Evolutionary conservation across 2,113 vertebrate genomes (phyloP), one percentile per base, ranked within the genome.

Genomic region (Misgurnus anguillicaudatus): DNA sequence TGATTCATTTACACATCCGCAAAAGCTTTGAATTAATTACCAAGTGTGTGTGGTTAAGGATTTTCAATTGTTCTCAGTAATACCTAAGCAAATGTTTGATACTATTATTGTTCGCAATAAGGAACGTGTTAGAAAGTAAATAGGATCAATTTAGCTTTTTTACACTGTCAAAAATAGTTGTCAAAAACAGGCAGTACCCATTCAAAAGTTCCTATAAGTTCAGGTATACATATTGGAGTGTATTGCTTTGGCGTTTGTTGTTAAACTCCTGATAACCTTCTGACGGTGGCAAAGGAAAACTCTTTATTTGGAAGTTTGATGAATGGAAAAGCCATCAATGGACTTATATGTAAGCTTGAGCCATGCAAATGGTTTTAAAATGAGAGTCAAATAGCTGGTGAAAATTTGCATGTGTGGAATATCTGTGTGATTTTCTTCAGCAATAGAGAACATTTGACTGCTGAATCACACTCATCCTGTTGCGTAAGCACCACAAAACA

Each of bases 391-490:
- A 87, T 78, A 24, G 55, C 58, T 75, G 77, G 48, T 5, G 10
- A 41, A 24, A 60, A 86, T 89, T 91, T 89, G 87, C 87, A 88
- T 87, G 69, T 8, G n/a, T 74, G 51, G 58, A 77, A 75, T 76
- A 19, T 6, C 48, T 85, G 86, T 86, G 64, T 79, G 82, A 82
- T 73, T 9, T 64, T 66, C 19, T 24, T 10, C 38, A 9, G 5
- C 53, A 36, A 78, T 10, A n/a, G 63, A 78, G 68, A 75, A 81
- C 24, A 85, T 83, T 86, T 86, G 57, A 75, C 76, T 77, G 76
- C 45, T 89, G 85, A 89, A 62, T 90, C 87, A 88, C 45, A 17
- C 24, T 53, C 19, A 13, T 21, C 11, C 63, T 57, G 13, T 84
- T 78, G 47, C 36, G 31, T 77, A 80, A 80, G 39, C 36, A 4